Conservation (phyloP, 2,113 vertebrate species). For the Callocephalon fimbriatum region DNA sequence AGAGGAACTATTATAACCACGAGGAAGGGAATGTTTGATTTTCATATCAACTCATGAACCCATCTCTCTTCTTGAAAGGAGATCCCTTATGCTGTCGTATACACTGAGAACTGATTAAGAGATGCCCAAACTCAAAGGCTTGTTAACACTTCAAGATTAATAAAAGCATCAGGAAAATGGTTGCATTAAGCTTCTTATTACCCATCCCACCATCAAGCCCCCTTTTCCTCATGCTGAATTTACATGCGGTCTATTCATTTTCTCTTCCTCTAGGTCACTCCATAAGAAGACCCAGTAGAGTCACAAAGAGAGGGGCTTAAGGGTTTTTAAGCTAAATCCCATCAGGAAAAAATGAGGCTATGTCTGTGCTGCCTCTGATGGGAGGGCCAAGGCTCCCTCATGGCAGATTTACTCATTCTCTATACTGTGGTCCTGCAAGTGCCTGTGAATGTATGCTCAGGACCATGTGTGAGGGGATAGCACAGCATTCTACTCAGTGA, state of each 20-base stretch:
- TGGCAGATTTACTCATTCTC: background rate
- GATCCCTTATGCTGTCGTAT: background rate
- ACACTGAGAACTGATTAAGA: background rate
- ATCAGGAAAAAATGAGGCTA: background rate
- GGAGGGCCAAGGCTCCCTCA: background rate
- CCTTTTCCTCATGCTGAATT: background rate
- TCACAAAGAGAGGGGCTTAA: background rate
- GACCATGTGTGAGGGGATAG: rapidly evolving
- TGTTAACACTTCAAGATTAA: background rate
- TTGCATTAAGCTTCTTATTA: background rate
- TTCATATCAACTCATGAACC: background rate
- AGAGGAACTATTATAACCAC: slow-evolving; percentile 10
- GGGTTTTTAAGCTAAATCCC: background rate
- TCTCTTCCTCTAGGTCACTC: background rate
- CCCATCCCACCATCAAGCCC: background rate
- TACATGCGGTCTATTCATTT: background rate
- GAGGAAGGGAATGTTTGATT: slow-evolving; percentile 5
- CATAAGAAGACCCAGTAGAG: background rate
- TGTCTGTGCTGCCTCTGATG: background rate
- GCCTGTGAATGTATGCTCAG: background rate
- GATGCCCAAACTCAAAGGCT: background rate
- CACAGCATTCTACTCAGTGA: background rate
- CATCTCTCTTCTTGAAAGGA: background rate
- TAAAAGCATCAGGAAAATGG: background rate
- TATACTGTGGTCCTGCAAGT: background rate